Conservation (phyloP, 2,113 vertebrate genomes). For the Orientallactaga bullata region DNA sequence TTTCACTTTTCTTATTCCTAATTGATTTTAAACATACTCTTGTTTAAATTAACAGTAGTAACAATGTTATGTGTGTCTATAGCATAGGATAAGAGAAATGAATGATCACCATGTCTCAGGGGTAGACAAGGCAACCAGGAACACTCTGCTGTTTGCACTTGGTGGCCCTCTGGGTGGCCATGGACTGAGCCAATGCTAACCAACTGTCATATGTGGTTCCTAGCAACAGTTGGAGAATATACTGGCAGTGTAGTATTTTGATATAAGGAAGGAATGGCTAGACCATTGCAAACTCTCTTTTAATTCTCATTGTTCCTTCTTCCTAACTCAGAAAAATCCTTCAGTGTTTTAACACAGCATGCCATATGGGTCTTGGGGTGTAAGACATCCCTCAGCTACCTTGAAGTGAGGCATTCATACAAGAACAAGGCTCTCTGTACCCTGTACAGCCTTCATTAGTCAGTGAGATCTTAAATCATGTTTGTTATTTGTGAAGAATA, state of each 20-base stretch:
- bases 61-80: neutral
- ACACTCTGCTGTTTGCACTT: neutral
- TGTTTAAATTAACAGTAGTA: neutral
- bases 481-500: conserved; percentile 45
- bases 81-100: neutral
- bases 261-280: neutral
- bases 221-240: neutral
- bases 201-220: neutral
- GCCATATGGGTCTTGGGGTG: neutral
- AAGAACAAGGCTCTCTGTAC: neutral
- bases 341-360: neutral
- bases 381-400: neutral
- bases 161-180: too few species aligned
- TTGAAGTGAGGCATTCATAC: too few species aligned
- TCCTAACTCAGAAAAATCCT: neutral
- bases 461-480: conserved; percentile 71
- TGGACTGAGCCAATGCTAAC: neutral
- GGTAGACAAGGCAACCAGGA: neutral
- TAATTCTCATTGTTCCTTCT: too few species aligned
- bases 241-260: neutral
- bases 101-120: neutral
- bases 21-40: neutral
- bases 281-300: neutral
- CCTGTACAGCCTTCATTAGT: neutral
- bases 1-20: neutral